These are phyloP conservation scores for Melieria picta DNA, from an alignment of 2,888 invertebrate species.

Conservation along the genomic window DNA sequence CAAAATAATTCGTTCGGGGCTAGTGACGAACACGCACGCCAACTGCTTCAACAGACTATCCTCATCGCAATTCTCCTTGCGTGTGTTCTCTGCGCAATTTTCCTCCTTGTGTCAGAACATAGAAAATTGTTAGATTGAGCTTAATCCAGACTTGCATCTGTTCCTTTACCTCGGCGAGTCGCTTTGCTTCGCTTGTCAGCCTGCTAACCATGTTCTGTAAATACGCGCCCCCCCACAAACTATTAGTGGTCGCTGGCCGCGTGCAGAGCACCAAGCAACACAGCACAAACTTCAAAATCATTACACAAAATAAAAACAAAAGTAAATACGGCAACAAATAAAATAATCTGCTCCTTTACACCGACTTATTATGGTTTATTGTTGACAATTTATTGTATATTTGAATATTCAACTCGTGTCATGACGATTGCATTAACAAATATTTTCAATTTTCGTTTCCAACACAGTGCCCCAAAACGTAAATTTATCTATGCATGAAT, in stretches of 20 bases:
- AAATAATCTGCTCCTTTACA: background rate
- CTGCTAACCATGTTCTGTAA: too few species aligned
- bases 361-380: conserved; percentile 11
- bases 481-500: conserved; percentile 26
- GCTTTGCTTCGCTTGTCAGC: too few species aligned
- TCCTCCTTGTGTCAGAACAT: too few species aligned
- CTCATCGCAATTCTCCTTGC: conserved; percentile 49
- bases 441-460: conserved; percentile 1
- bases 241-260: background rate
- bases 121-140: too few species aligned
- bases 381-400: background rate
- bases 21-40: conserved; percentile 68
- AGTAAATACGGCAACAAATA: conserved; percentile 9
- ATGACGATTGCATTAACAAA: background rate
- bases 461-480: conserved; percentile 38
- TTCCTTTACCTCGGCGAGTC: background rate
- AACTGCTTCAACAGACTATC: conserved; percentile 67
- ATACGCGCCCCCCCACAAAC: conserved; percentile 15
- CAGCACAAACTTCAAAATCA: conserved; percentile 3
- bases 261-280: conserved; percentile 14
- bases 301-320: background rate
- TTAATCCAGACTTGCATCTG: background rate
- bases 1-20: conserved; percentile 69
- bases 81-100: too few species aligned
- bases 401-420: too few species aligned